These are phyloP conservation scores for Heliconius hortense DNA, from an alignment of 2,888 invertebrate species.

Conservation along the genomic window DNA sequence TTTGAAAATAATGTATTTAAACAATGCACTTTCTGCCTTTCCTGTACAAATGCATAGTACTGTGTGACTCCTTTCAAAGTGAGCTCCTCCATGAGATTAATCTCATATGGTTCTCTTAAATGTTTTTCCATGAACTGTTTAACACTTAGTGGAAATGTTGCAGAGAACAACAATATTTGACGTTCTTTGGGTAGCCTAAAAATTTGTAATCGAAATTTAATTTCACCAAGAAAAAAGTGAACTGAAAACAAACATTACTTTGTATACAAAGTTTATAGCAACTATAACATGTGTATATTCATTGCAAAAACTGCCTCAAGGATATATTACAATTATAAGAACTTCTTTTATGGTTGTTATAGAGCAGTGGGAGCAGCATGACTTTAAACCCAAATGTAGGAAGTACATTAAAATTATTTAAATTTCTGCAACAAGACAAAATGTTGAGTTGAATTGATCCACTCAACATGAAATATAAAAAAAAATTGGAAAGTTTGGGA, in stretches of 20 bases:
- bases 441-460: no score
- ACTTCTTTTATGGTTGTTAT: not conserved
- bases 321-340: no score
- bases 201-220: not conserved
- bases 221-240: not conserved
- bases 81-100: slow-evolving; percentile 99
- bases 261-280: slow-evolving; percentile 25
- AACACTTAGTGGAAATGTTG: slow-evolving; percentile 99
- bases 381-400: no score
- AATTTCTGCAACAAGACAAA: no score
- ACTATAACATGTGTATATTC: not conserved
- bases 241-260: not conserved
- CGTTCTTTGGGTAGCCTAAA: slow-evolving; percentile 94
- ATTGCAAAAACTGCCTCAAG: no score
- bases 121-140: slow-evolving; percentile 99
- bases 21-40: slow-evolving; percentile 99
- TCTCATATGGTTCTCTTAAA: slow-evolving; percentile 98
- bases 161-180: slow-evolving; percentile 99
- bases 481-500: no score
- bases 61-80: slow-evolving; percentile 99
- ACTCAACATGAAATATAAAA: not conserved
- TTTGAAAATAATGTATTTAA: slow-evolving; percentile 99
- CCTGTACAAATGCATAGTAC: slow-evolving; percentile 99
- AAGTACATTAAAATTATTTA: no score
- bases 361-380: not conserved